Evolutionary conservation across 92 coral and sea anemone genomes (phyloP), one percentile per base, ranked within the genome.

Genomic region (Hydrozoanthus gracilis): DNA sequence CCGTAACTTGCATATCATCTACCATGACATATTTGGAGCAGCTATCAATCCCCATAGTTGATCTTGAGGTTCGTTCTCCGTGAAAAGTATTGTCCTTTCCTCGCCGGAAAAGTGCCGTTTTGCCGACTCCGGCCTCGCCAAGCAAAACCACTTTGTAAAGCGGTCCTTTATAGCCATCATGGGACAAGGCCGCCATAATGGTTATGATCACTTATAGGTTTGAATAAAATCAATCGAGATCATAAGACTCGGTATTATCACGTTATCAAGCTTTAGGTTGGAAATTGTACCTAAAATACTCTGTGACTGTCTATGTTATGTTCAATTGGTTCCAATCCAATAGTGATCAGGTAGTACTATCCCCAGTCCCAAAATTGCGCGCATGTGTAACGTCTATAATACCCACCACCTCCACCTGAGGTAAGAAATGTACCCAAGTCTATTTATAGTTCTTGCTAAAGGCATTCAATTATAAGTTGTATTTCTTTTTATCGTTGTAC

Each of bases 121-220:
- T 97, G 15, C 99, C 99, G 7, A 95, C 95, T 5, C 98, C 98
- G 8, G 93, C 94, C 78, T 97, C 99, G 1, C 99, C 99, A 18
- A 95, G 83, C 47, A 97, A 89, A 20, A 97, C 91, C 54, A 97
- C 92, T 87, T 97, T 97, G 90, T 89, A 97, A 70, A 95, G 89
- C 48, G 99, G 98, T 44, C 96, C 93, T 44, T 90, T 94, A 49
- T 66, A 84, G 27, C 82, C 77, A 13, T 93, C 98, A 12, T 77
- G 89, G 45, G 86, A 84, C 35, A 93, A 80, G 4, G 92, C 98
- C 87, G 96, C 95, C 92, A 91, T 93, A 17, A 18, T 15, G 35
- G 10, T 67, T 4, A 5, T 7, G 8, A 5, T 7, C 12, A 17
- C 44, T 68, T 5, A 14, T 68, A 14, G 15, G 46, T 35, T 14